Evolutionary conservation across 2,888 invertebrate genomes (phyloP), one percentile per base, ranked within the genome.

Genomic region (Drosophila hamatofila): DNA sequence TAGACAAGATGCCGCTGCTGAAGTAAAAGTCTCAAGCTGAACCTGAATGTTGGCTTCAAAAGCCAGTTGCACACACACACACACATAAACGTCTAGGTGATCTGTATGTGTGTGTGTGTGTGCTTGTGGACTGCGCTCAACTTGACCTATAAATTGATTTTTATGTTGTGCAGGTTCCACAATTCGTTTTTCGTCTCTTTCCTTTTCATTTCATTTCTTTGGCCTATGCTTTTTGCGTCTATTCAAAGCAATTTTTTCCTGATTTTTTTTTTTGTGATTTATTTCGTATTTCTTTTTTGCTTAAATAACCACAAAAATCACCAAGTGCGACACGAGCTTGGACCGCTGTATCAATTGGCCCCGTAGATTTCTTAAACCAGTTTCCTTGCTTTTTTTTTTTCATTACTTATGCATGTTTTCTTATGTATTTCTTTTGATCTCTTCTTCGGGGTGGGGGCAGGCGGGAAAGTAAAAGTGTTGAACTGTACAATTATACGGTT

Each of bases 71-170:
- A 83, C 39, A 60, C 33, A 42, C 37, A 42, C 27, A 52, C 23
- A 46, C 60, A 46, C 51, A 30, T 30, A 46, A 39, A 54, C 35
- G 25, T 30, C 48, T 49, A 49, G 6, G 12, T 27, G 48, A 25
- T 16, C 46, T 30, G 30, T 9, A 9, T 30, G 30, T 44, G 7
- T 44, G 3, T 44, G 14, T 59, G 37, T 44, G 65, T 69, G 30
- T 61, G 44, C 21, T 8, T 25, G 27, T 48, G n/a, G 27, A 62
- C 67, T 76, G 82, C 75, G 83, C 83, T 90, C 91, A 90, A 91
- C 90, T 90, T 90, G 90, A 90, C 90, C 90, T 86, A 90, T 90
- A 91, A 91, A 90, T 78, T 75, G 85, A 80, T 80, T 88, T 88
- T 80, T 49, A 84, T 78, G 88, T 90, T 87, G 90, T 88, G 80